phyloP scores from a whole-genome alignment of 2,888 invertebrate genomes.

The Eristalis pertinax region DNA sequence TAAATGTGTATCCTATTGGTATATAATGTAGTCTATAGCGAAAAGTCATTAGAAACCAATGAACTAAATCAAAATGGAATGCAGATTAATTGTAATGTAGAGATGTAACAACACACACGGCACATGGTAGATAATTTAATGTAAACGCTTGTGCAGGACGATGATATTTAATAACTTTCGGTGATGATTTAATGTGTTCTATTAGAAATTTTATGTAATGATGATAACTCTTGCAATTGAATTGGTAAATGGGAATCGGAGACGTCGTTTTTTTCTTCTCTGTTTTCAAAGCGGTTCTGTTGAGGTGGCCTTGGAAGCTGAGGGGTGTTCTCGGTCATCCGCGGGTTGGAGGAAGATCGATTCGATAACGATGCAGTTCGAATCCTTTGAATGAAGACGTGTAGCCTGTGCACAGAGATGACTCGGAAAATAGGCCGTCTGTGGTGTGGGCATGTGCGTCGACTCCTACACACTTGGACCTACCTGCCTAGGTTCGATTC shows the following conservation, averaged over 20 bases:
- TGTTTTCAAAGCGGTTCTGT: not conserved
- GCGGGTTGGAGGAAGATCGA: no score
- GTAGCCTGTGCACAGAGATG: no score
- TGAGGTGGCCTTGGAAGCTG: no score
- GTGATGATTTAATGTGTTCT: slow-evolving; percentile 53
- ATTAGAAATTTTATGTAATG: slow-evolving; percentile 30
- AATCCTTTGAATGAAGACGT: no score
- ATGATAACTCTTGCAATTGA: not conserved
- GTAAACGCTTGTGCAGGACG: not conserved
- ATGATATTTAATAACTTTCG: not conserved
- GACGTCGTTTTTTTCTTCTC: not conserved
- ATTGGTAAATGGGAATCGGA: not conserved
- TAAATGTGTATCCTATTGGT: slow-evolving; percentile 48
- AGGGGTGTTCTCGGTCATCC: no score
- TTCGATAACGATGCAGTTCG: no score
- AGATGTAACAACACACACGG: slow-evolving; percentile 21
- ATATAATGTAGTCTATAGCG: not conserved
- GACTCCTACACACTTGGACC: no score
- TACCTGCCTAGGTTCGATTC: no score
- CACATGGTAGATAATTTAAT: slow-evolving; percentile 25
- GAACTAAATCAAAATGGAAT: slow-evolving; percentile 51
- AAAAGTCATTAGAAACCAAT: slow-evolving; percentile 44
- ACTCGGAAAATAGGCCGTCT: no score
- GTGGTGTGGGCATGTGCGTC: no score
- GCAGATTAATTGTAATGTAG: slow-evolving; percentile 30